Evolutionary conservation across 2,113 vertebrate genomes (phyloP), one percentile per base, ranked within the genome.

Genomic region (Mastomys natalensis): DNA sequence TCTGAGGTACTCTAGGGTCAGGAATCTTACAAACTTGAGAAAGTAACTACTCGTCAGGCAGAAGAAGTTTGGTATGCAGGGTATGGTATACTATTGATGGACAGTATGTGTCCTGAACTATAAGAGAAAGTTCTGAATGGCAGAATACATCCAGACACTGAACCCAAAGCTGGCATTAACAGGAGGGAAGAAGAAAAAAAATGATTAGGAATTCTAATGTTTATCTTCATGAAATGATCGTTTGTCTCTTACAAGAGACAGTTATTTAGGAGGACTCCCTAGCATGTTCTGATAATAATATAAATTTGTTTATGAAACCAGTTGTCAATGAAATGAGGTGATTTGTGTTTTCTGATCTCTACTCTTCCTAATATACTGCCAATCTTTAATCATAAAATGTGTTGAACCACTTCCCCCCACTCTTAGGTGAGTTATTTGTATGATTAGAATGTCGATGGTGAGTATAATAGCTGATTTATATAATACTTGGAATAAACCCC

Each of bases 291-390:
- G 95, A 51, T 19, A 90, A 74, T 87, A 80, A 88, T 53, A 70
- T 12, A 87, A 85, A 91, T 73, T 86, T 95, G 76, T 77, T 97
- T 95, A 85, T 85, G 40, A 94, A 94, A 90, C 51, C 81, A 77
- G n/a, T 82, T 97, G 81, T 95, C 58, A 60, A 77, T 82, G 76
- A 97, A 96, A 95, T 94, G 94, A 95, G 51, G 60, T 96, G 76
- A 81, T 55, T 73, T 48, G 26, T 60, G 16, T 40, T 87, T 96
- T 95, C 66, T 91, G 48, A 87, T 95, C 74, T 82, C 58, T 4
- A 16, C 31, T 86, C 43, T 60, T 68, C 43, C 90, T 95, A 70
- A 70, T 87, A 53, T 34, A 70, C 31, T 87, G 16, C n/a, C 26
- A 64, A 76, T 26, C 40, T 85, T 91, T 85, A 74, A 84, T 34